Evolutionary conservation across 2,888 invertebrate species (phyloP), one percentile per base, ranked within the genome.

Genomic region (Caenorhabditis drosophilae): DNA sequence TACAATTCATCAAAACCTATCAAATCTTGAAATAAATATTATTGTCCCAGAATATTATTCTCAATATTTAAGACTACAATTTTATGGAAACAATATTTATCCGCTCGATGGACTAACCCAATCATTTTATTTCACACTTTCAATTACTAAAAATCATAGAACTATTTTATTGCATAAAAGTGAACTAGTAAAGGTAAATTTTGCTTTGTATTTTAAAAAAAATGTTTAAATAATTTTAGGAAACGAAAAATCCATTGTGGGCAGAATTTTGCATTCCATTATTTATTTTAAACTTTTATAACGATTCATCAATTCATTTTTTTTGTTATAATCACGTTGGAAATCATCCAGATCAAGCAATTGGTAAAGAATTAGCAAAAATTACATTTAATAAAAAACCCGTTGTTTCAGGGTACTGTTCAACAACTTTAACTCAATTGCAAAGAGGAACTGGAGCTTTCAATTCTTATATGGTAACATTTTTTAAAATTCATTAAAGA

Each of bases 381-480:
- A 9, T 9, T 31, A 31, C 12, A 31, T 31, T 31, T 31, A 31
- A 31, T 31, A 31, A 31, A 31, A 31, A 31, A 6, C 31, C 31
- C 31, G 12, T 31, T 9, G 6, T 31, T 51, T 20, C 44, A 52
- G 66, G 73, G 11, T 54, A 67, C 26, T 67, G 61, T 26, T 58
- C 71, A 15, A 77, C 76, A 18, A 78, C 75, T 0, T 56, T 79
- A 40, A 69, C 63, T 34, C 78, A 78, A 55, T 46, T 80, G 27
- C 70, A 79, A 48, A 62, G 57, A 34, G 75, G 74, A 7, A 55
- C 63, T 9, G 73, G 74, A 12, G 38, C 61, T 9, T 55, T 71
- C 27, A 79, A 77, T 44, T 68, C 74, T 38, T 78, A 76, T 54
- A 75, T 78, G 75, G 75, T 77, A 22, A 54, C 49, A 36, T 27